Conservation (phyloP, 2,113 vertebrate species). For the Entomyzon cyanotis region DNA sequence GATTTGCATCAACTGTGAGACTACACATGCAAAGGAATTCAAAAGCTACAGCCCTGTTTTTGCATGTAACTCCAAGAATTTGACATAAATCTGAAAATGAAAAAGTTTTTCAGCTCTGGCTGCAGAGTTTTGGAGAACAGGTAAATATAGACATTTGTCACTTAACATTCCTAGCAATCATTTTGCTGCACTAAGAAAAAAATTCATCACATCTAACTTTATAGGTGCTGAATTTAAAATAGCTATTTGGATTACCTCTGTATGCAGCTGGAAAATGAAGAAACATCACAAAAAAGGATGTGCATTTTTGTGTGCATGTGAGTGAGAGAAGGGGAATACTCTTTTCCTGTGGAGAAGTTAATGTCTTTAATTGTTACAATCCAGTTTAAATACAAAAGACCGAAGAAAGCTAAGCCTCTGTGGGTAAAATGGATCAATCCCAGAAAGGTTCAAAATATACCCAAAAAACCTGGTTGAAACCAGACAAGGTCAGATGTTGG, state of each 20-base stretch:
- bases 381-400: too few relatives aligned
- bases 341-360: neutral
- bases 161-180: neutral
- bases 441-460: too few relatives aligned
- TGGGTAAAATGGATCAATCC: too few relatives aligned
- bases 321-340: neutral
- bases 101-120: neutral
- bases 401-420: too few relatives aligned
- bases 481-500: too few relatives aligned
- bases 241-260: neutral
- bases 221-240: neutral
- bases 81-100: neutral
- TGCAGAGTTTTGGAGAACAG: neutral
- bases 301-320: neutral
- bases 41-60: neutral
- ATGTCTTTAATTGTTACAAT: neutral
- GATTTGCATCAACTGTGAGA: neutral
- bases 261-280: neutral
- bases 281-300: neutral
- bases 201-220: neutral
- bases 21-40: neutral
- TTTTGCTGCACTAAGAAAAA: neutral
- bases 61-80: neutral
- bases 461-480: too few relatives aligned
- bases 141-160: neutral